Base-by-base conservation (phyloP, 2,797 vertebrate genomes). In the Thaleichthys pacificus region DNA sequence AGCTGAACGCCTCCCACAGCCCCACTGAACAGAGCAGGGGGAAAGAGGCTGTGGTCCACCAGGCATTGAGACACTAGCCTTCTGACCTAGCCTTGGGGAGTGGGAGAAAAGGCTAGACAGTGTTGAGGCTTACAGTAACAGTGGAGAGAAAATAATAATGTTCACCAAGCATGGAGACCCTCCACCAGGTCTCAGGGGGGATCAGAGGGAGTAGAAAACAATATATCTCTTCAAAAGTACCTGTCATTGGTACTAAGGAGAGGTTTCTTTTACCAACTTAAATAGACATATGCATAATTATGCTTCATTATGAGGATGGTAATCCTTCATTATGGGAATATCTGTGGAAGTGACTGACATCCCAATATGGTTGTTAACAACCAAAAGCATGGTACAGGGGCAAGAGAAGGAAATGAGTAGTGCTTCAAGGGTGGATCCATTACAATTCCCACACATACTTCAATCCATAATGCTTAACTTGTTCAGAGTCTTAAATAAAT, bases 401-500 rank as follows among this genome's bases (percentile, higher is more conserved):
- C 42, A 8, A 47, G 42, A 47, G 42, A 47, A 47, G 42, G 12
- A 47, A 47, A 47, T 12, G 42, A 3, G 42, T 47, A 47, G 42
- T 47, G 9, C 42, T 12, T 47, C 8, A 42, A 3, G 42, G 42
- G 2, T 14, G 42, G 42, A 47, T 47, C 12, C 11, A 26, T 61
- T 61, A 26, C 58, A 26, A 22, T 26, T 21, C 11, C 7, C 21
- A 24, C n/a, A 57, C 17, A 22, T 2, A 35, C 6, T 30, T 30
- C 28, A 32, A 42, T 32, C 32, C 15, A 66, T 24, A 35, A 66
- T 15, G n/a, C 38, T n/a, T 22, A 6, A 9, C 35, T 21, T 9
- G 42, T 47, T 24, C 12, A 2, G 64, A 62, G 26, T 28, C 28
- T 68, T 15, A 15, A 71, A 70, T 30, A 4, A 30, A 75, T 80